Conservation (phyloP, 2,888 invertebrate species). For the Stomorhina lunata region DNA sequence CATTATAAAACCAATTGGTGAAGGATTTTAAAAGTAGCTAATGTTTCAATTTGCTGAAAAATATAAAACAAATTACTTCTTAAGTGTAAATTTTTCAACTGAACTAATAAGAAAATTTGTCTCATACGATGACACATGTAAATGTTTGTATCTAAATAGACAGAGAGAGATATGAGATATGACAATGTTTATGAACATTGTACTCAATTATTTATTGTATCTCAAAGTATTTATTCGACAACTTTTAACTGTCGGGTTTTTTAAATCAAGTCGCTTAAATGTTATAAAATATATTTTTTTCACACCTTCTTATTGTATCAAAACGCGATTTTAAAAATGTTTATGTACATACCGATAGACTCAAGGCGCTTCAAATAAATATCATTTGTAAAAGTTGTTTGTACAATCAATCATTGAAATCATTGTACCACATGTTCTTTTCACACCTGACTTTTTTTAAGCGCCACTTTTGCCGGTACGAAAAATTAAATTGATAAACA, state of each 20-base stretch:
- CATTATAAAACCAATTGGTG: conserved; percentile 19
- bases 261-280: conserved; percentile 20
- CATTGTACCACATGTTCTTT: conserved; percentile 10
- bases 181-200: too few relatives aligned
- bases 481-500: too few relatives aligned
- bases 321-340: not conserved
- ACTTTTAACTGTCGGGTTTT: too few relatives aligned
- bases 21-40: too few relatives aligned
- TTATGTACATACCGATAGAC: not conserved
- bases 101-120: conserved; percentile 49
- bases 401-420: conserved; percentile 16
- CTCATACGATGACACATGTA: conserved; percentile 34
- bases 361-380: conserved; percentile 14
- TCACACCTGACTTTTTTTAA: conserved; percentile 38
- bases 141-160: too few relatives aligned
- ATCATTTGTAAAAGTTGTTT: not conserved
- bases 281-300: not conserved
- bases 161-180: too few relatives aligned
- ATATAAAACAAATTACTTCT: conserved; percentile 53
- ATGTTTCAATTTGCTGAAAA: conserved; percentile 62
- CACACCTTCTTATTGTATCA: conserved; percentile 12
- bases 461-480: conserved; percentile 26
- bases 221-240: too few relatives aligned
- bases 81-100: conserved; percentile 63
- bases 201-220: too few relatives aligned